Percentiles rank a stretch among this genome's conserved stretches.
phyloP scores from a whole-genome alignment of 2,888 invertebrate species.

The Ornithoptera alexandrae region DNA sequence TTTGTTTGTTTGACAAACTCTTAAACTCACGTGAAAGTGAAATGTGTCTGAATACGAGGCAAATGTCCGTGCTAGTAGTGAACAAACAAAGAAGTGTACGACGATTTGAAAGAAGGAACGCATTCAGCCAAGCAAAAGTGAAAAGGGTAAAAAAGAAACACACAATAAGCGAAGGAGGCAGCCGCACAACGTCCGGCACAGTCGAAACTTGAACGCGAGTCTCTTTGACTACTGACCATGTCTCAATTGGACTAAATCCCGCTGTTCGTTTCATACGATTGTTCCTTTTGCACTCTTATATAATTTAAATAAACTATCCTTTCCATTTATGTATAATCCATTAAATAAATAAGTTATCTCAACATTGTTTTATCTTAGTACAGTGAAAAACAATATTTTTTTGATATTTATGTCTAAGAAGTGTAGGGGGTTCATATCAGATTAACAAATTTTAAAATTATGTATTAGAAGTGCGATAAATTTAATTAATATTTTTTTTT shows the following conservation, averaged over 20 bases:
- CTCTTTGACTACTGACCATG: constrained; percentile 62
- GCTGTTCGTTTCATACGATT: constrained; percentile 15
- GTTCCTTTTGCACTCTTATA: neutral
- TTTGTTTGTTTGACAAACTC: constrained; percentile 9
- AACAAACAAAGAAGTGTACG: constrained; percentile 59
- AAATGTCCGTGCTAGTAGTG: constrained; percentile 62
- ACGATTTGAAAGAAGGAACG: constrained; percentile 56
- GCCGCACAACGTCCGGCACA: constrained; percentile 56
- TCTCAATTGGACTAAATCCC: constrained; percentile 41
- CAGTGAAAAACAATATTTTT: too few relatives aligned
- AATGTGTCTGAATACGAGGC: constrained; percentile 51
- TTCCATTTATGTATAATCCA: neutral
- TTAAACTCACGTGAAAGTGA: constrained; percentile 31
- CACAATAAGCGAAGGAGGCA: constrained; percentile 64
- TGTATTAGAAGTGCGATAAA: too few relatives aligned
- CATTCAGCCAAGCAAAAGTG: constrained; percentile 59
- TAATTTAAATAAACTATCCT: neutral
- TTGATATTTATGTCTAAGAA: too few relatives aligned
- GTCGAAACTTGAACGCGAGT: constrained; percentile 52
- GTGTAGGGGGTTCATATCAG: too few relatives aligned
- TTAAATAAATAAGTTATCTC: neutral
- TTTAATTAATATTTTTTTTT: too few relatives aligned
- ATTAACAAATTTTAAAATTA: too few relatives aligned
- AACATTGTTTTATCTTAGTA: too few relatives aligned
- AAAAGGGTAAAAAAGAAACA: constrained; percentile 63